Percentiles rank a stretch among this genome's conserved stretches.
These are phyloP conservation scores for Drosophila acutilabella DNA, from an alignment of 2,888 invertebrate species.

Conservation along the genomic window DNA sequence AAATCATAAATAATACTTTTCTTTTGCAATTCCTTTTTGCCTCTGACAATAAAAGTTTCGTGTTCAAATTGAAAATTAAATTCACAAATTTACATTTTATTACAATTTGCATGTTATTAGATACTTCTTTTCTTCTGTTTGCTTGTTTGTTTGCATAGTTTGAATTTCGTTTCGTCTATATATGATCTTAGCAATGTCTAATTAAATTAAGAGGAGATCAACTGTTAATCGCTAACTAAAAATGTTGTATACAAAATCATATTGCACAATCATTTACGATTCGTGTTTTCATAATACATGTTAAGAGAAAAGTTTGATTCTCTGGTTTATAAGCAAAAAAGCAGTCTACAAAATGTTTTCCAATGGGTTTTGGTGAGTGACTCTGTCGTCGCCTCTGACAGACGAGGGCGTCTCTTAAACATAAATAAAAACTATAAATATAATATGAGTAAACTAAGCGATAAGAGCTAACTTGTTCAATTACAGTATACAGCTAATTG, in stretches of 20 bases:
- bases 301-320: slow-evolving; percentile 41
- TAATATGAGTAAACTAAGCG: slow-evolving; percentile 49
- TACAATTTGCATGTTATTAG: slow-evolving; percentile 47
- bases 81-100: slow-evolving; percentile 54
- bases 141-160: slow-evolving; percentile 21
- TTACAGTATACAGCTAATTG: slow-evolving; percentile 39
- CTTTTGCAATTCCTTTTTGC: slow-evolving; percentile 46
- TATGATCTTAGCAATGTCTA: slow-evolving; percentile 41
- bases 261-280: slow-evolving; percentile 71
- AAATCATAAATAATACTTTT: slow-evolving; percentile 76
- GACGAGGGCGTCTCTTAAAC: slow-evolving; percentile 43
- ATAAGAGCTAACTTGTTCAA: slow-evolving; percentile 41
- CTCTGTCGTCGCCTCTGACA: slow-evolving; percentile 27
- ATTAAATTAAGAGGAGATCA: slow-evolving; percentile 82
- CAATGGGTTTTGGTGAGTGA: slow-evolving; percentile 73
- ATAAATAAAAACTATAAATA: slow-evolving; percentile 29
- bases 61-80: slow-evolving; percentile 39
- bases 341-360: slow-evolving; percentile 73
- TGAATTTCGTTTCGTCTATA: slow-evolving; percentile 34
- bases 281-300: slow-evolving; percentile 54
- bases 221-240: slow-evolving; percentile 70
- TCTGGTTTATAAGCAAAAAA: slow-evolving; percentile 55
- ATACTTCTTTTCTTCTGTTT: neutral
- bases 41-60: slow-evolving; percentile 52
- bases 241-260: slow-evolving; percentile 65